Base-by-base conservation (phyloP, 1,140 invertebrate species). In the Rhagoletis pomonella region DNA sequence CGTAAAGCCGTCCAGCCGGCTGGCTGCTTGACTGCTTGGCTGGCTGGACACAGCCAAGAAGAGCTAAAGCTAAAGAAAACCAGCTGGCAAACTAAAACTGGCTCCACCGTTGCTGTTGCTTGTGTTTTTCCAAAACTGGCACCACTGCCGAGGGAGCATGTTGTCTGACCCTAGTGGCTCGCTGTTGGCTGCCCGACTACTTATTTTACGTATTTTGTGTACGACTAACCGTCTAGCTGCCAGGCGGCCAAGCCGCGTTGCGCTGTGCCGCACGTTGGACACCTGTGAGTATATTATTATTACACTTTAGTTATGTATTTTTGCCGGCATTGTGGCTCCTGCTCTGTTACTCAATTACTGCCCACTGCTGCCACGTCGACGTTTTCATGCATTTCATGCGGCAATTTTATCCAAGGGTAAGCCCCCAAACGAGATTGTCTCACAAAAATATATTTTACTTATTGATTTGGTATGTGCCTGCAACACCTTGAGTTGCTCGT, bases 271-370 rank as follows among this genome's bases (percentile, higher is more conserved):
- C 17, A 50, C 17, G 7, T 62, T 86, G 84, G 84, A 86, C 84
- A 86, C 84, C 84, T 86, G 84, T 64, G 84, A 86, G 84, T 86
- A 86, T 86, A 64, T 86, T 86, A 86, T 86, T 86, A 86, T 86
- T 86, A 86, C 84, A 86, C 84, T 86, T 64, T 86, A 62, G 60
- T 86, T 86, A 60, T 86, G 39, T 86, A 86, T 86, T 62, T 85
- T 86, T n/a, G 17, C 47, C 73, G n/a, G 12, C n/a, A 55, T 58
- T n/a, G 19, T 7, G 19, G 73, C 47, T 58, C 0, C 50, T 67
- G 19, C 29, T 67, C 64, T 67, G 64, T 3, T 67, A n/a, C n/a
- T 29, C 64, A 29, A 67, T 67, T 67, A 39, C 64, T 67, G 47
- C 69, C 69, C 17, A 50, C 17, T 77, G 69, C 69, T 55, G 19